Evolutionary conservation across 2,797 vertebrate species (phyloP).

Genomic region (Sardinella longiceps): DNA sequence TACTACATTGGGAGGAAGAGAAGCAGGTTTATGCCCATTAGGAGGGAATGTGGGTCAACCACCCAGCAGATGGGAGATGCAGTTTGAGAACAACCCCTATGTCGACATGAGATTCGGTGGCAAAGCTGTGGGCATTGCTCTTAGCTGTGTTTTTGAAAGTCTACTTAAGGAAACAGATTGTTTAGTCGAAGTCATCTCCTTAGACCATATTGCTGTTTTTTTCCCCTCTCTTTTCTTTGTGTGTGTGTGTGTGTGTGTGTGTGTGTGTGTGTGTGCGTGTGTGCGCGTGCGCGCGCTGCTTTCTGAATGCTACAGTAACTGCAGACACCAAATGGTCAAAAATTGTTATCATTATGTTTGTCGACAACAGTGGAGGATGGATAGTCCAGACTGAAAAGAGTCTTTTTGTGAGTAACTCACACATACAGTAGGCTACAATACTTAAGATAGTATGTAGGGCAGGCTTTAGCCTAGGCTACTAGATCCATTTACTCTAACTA

Average conservation of each 20-base stretch:
- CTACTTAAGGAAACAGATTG: conserved; percentile 81
- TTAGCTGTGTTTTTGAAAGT: conserved; percentile 79
- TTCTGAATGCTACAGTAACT: conserved; percentile 74
- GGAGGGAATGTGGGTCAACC: conserved; percentile 71
- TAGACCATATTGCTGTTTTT: conserved; percentile 75
- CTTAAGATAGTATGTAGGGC: conserved; percentile 61
- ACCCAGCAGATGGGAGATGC: conserved; percentile 79
- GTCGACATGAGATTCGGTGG: conserved; percentile 73
- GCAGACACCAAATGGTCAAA: conserved; percentile 81
- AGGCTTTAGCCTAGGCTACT: conserved; percentile 56
- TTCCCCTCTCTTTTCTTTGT: conserved; percentile 43
- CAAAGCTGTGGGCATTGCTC: conserved; percentile 79
- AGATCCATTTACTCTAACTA: conserved; percentile 22
- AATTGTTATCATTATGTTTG: conserved; percentile 76
- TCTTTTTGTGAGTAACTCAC: conserved; percentile 60
- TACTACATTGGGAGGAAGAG: conserved; percentile 49
- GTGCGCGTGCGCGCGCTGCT: conserved; percentile 44
- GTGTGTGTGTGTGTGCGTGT: conserved; percentile 49
- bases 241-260: conserved; percentile 46
- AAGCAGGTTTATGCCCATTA: conserved; percentile 76
- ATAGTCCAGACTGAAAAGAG: conserved; percentile 33
- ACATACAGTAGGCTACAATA: conserved; percentile 64
- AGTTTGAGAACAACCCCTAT: conserved; percentile 70
- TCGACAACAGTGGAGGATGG: conserved; percentile 71
- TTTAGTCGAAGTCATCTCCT: conserved; percentile 78